Base-by-base conservation (phyloP, 2,888 invertebrate genomes). In the Fabriciana adippe region DNA sequence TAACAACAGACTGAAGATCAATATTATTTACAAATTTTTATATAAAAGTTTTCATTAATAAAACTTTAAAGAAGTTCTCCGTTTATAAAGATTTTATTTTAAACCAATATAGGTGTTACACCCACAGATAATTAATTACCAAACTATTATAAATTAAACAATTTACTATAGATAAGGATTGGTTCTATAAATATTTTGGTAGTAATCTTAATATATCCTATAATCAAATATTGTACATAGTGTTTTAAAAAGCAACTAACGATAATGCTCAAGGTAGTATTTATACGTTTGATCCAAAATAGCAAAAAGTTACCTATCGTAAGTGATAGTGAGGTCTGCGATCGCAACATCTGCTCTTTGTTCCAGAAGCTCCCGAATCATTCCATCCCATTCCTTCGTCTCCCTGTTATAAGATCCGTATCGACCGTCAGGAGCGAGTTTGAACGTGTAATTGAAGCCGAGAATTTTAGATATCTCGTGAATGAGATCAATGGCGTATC, bases 321-420 rank as follows among this genome's bases (percentile, higher is more conserved):
- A 99, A 31, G 98, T 99, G 77, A 99, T 99, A 45, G 99, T 99
- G 66, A 99, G 94, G 89, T 99, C 99, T 13, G 99, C 99, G 60
- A 99, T 97, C 1, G 99, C 99, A 74, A 99, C 93, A 89, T 99
- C 99, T 14, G 98, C 98, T 81, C 97, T 96, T 88, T 97, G 97
- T 85, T 97, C 97, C 74, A 97, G 89, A 67, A 97, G 93, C 84
- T 97, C 97, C 78, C 96, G 94, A 80, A 97, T 97, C 96, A 97
- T 97, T 66, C 97, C 97, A 83, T 97, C 97, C 97, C 97, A 97
- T 91, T 97, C 97, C 81, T 96, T 96, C 54, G 96, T 96, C 83
- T 96, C 95, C 74, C 96, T 94, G 85, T 97, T 97, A 74, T 94
- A 94, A 67, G 96, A 96, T 15, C 97, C 97, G 86, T 97, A 97